phyloP scores from a whole-genome alignment of 2,888 invertebrate genomes.

The Megastigmus dorsalis region DNA sequence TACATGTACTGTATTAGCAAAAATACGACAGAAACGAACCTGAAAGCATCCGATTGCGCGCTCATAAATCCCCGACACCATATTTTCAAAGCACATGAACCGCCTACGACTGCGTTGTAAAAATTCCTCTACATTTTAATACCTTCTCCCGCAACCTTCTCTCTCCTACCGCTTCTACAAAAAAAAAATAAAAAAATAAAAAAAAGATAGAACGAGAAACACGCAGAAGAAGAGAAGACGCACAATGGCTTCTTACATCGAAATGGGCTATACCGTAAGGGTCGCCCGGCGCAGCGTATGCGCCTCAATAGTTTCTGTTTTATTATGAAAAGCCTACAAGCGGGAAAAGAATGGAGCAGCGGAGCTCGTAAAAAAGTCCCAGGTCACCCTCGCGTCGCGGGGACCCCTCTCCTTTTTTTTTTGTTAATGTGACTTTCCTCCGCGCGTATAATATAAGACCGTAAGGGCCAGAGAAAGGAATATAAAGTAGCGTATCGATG shows the following conservation, averaged over 20 bases:
- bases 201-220: neutral
- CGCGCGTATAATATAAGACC: neutral
- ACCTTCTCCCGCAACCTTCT: too few relatives aligned
- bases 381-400: neutral
- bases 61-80: too few relatives aligned
- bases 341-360: slow-evolving; percentile 2
- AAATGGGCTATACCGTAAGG: neutral
- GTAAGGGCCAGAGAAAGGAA: neutral
- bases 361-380: slow-evolving; percentile 3
- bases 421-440: slow-evolving; percentile 5
- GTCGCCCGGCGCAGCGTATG: neutral
- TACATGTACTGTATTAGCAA: too few relatives aligned
- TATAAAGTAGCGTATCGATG: neutral
- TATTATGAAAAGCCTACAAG: slow-evolving; percentile 19
- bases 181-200: neutral
- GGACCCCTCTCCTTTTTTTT: too few relatives aligned
- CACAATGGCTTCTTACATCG: too few relatives aligned
- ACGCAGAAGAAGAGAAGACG: too few relatives aligned
- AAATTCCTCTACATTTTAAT: too few relatives aligned
- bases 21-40: too few relatives aligned
- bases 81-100: too few relatives aligned
- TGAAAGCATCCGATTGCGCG: too few relatives aligned
- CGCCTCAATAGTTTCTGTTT: slow-evolving; percentile 11
- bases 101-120: too few relatives aligned
- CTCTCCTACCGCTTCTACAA: neutral